Evolutionary conservation across 1,140 invertebrate species (phyloP).

Genomic region (Himalopsyche phryganea): DNA sequence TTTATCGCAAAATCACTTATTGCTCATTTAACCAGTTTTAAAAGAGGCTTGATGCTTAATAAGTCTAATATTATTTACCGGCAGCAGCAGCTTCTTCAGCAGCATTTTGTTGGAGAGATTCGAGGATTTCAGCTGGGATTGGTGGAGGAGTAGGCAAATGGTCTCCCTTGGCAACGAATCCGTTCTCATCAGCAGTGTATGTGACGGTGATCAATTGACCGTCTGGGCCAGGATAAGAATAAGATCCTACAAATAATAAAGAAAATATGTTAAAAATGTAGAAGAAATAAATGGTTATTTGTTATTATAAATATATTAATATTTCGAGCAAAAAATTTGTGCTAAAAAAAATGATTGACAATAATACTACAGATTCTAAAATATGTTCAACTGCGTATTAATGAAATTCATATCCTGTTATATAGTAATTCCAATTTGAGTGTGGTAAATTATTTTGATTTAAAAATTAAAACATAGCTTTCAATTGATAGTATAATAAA

Average conservation of each 20-base stretch:
- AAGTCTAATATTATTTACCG: constrained; percentile 1
- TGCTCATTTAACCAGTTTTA: neutral
- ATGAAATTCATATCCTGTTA: too few relatives aligned
- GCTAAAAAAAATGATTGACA: too few relatives aligned
- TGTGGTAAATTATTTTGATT: too few relatives aligned
- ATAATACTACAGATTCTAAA: too few relatives aligned
- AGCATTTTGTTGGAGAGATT: constrained; percentile 41
- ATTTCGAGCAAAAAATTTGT: too few relatives aligned
- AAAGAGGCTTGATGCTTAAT: neutral
- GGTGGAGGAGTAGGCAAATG: constrained; percentile 52
- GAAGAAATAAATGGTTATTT: too few relatives aligned
- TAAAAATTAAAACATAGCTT: too few relatives aligned
- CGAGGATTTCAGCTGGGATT: constrained; percentile 48
- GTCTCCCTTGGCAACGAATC: constrained; percentile 55
- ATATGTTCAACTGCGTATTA: too few relatives aligned
- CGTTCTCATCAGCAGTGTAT: constrained; percentile 70
- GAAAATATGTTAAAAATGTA: constrained; percentile 4
- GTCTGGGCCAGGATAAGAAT: constrained; percentile 69
- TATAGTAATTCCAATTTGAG: too few relatives aligned
- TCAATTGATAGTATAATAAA: too few relatives aligned
- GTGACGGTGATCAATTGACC: constrained; percentile 64
- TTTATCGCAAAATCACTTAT: neutral
- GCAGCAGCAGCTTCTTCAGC: constrained; percentile 37
- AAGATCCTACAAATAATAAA: constrained; percentile 54
- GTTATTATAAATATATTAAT: too few relatives aligned